phyloP scores from a whole-genome alignment of 2,888 invertebrate species.

The Eupithecia insigniata region DNA sequence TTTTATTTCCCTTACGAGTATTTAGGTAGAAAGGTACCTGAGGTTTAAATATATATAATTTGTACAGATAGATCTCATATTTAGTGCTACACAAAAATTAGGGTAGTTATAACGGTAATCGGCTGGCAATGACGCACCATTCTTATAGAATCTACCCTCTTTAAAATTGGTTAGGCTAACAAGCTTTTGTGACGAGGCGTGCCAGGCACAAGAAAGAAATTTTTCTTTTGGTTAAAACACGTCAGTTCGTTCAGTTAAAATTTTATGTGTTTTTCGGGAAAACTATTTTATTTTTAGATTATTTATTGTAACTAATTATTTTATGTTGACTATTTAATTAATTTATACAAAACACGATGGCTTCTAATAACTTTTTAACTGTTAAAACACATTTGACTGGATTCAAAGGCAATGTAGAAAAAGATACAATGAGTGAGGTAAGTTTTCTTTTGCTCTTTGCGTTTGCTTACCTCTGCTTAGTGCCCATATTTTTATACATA shows the following conservation, averaged over 20 bases:
- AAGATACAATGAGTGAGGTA: constrained; percentile 80
- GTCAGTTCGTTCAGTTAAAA: constrained; percentile 42
- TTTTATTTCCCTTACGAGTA: background rate
- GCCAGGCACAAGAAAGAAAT: constrained; percentile 61
- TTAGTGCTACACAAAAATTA: background rate
- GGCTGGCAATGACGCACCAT: background rate
- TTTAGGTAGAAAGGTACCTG: background rate
- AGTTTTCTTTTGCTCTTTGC: constrained; percentile 48
- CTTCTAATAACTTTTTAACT: constrained; percentile 70
- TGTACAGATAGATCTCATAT: background rate
- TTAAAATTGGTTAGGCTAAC: constrained; percentile 3
- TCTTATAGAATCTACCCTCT: constrained; percentile 4
- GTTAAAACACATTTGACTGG: constrained; percentile 80
- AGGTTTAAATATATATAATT: background rate
- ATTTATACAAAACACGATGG: constrained; percentile 56
- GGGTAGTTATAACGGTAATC: background rate
- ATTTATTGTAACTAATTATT: constrained; percentile 49
- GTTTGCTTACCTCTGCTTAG: background rate
- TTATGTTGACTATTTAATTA: constrained; percentile 55
- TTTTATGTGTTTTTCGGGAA: constrained; percentile 52
- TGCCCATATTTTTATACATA: background rate
- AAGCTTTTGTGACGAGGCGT: constrained; percentile 43
- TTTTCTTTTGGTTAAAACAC: constrained; percentile 55
- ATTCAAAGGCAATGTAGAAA: constrained; percentile 77
- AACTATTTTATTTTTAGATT: constrained; percentile 56